Base-by-base conservation (phyloP, 2,888 invertebrate genomes). In the Leptinotarsa peninsularis region DNA sequence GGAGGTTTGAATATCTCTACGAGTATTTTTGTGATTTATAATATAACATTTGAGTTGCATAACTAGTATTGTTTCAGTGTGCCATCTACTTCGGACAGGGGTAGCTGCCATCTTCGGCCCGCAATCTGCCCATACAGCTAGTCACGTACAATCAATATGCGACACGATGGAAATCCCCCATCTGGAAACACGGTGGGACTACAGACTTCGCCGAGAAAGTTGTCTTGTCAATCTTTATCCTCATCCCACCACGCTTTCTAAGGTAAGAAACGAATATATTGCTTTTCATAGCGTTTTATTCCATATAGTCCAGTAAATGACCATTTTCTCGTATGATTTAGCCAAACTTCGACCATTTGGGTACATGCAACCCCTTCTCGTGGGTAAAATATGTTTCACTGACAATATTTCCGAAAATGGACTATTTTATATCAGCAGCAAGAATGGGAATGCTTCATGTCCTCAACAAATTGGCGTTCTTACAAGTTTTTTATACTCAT, bases 141-240 rank as follows among this genome's bases (percentile, higher is more conserved):
- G 95, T 78, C 97, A 98, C 89, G 96, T 98, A 58, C 98, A 98
- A 89, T 97, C 97, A 82, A 96, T 98, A 87, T 98, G 98, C 88
- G 97, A 98, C 88, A 96, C 96, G 68, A 95, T 98, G 94, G 97
- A 97, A 89, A 94, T 98, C 83, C 98, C 98, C 1, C 97, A 98
- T 89, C 91, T 98, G 87, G 97, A 98, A 89, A 97, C 97, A 79
- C 93, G 97, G 82, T 98, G 97, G 97, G 97, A 98, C 89, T 96
- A 95, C 88, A 91, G 96, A 68, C 91, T 95, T 56, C 90, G 95
- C 78, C 91, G 95, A 76, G 97, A 97, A 88, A 96, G 95, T 85
- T 97, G 96, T 87, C 93, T 97, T 77, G 95, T 98, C 85, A 98
- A 98, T 89, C 92, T 98, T 58, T 97, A 97, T 89, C 98, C 98